Evolutionary conservation across 2,797 vertebrate species (phyloP).

Genomic region (Amazona ochrocephala): DNA sequence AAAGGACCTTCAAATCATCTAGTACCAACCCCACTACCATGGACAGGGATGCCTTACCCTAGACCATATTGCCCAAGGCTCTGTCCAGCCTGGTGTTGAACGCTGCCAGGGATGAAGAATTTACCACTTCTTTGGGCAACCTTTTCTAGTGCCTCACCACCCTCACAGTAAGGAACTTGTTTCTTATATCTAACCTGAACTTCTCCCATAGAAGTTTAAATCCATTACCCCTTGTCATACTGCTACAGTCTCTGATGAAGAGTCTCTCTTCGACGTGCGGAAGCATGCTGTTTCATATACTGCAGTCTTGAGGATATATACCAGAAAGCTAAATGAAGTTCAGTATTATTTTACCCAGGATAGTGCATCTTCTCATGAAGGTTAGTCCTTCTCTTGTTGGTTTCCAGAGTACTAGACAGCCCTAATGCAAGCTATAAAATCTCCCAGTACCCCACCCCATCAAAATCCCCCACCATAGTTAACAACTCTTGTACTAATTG

Average conservation of each 20-base stretch:
- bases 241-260: not conserved
- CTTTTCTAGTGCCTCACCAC: not conserved
- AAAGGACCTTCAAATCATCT: not conserved
- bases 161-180: not conserved
- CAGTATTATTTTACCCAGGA: not conserved
- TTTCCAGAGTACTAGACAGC: not conserved
- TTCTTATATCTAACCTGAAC: not conserved
- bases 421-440: not conserved
- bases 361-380: not conserved
- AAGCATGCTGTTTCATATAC: not conserved
- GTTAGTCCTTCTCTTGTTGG: not conserved
- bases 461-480: not conserved
- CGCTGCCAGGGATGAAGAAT: not conserved
- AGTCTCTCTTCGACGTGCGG: not conserved
- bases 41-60: not conserved
- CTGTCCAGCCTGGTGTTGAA: not conserved
- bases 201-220: not conserved
- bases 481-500: not conserved
- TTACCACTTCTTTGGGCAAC: not conserved
- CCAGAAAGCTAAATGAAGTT: not conserved
- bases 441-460: fast-evolving
- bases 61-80: not conserved
- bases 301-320: not conserved
- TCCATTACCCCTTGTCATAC: not conserved
- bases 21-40: not conserved